These are phyloP conservation scores for Sylvicola cinctus DNA, from an alignment of 2,888 invertebrate species.

Conservation along the genomic window DNA sequence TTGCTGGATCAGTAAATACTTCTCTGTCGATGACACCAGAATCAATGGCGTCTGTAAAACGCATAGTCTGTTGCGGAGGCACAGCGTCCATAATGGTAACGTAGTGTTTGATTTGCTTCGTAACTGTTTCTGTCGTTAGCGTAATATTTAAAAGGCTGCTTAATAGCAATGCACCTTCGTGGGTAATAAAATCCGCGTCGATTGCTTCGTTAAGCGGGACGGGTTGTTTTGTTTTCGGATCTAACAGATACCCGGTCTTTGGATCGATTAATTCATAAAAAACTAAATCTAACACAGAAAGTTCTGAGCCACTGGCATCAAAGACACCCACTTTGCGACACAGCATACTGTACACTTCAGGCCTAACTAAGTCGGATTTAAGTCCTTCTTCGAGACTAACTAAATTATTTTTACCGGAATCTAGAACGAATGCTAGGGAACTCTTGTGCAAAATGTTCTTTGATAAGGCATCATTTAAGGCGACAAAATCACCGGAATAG, in stretches of 20 bases:
- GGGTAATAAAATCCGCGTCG: slow-evolving; percentile 61
- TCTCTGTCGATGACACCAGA: slow-evolving; percentile 63
- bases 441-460: slow-evolving; percentile 58
- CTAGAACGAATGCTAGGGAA: slow-evolving; percentile 45
- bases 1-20: slow-evolving; percentile 55
- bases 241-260: slow-evolving; percentile 64
- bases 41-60: slow-evolving; percentile 57
- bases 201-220: slow-evolving; percentile 74
- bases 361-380: slow-evolving; percentile 53
- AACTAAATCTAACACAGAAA: slow-evolving; percentile 74
- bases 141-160: slow-evolving; percentile 74
- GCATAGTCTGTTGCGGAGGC: slow-evolving; percentile 28
- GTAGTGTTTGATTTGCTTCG: slow-evolving; percentile 62
- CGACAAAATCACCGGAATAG: slow-evolving; percentile 57
- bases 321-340: slow-evolving; percentile 57
- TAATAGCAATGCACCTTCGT: slow-evolving; percentile 69
- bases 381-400: slow-evolving; percentile 64
- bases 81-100: slow-evolving; percentile 37
- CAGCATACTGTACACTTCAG: slow-evolving; percentile 74
- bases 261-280: slow-evolving; percentile 73
- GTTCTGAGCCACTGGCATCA: slow-evolving; percentile 40
- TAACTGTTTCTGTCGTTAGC: slow-evolving; percentile 69
- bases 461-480: slow-evolving; percentile 60
- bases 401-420: slow-evolving; percentile 54
- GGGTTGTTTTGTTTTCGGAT: slow-evolving; percentile 45